Evolutionary conservation across 2,888 invertebrate species (phyloP).

Genomic region (Nemotelus nigrinus): DNA sequence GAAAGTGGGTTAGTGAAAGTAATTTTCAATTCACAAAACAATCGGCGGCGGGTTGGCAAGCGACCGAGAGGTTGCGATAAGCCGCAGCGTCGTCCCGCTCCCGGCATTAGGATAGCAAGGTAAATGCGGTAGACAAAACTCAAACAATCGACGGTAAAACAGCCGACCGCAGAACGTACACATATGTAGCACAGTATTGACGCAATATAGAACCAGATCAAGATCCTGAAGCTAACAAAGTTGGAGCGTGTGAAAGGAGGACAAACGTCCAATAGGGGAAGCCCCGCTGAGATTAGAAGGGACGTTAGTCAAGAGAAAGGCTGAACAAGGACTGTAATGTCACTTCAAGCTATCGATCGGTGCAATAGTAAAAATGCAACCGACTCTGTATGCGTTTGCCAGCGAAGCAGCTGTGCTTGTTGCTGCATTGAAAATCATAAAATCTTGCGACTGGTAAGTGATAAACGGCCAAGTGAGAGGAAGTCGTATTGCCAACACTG

Average conservation of each 20-base stretch:
- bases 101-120: not conserved
- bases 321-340: not conserved
- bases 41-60: constrained; percentile 16
- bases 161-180: no score
- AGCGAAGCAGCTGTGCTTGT: not conserved
- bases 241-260: no score
- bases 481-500: not conserved
- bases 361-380: not conserved
- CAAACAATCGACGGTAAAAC: not conserved
- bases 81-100: not conserved
- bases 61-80: constrained; percentile 7
- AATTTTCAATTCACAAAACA: constrained; percentile 31
- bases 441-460: not conserved
- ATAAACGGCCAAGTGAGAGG: not conserved
- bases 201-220: not conserved
- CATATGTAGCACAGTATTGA: no score
- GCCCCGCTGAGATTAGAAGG: not conserved
- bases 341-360: not conserved
- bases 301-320: not conserved
- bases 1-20: constrained; percentile 42
- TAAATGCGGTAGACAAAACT: not conserved
- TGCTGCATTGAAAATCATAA: not conserved
- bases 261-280: not conserved
- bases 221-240: not conserved
- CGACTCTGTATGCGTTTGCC: not conserved